Base-by-base conservation (phyloP, 2,888 invertebrate species). In the Frankliniella fusca region DNA sequence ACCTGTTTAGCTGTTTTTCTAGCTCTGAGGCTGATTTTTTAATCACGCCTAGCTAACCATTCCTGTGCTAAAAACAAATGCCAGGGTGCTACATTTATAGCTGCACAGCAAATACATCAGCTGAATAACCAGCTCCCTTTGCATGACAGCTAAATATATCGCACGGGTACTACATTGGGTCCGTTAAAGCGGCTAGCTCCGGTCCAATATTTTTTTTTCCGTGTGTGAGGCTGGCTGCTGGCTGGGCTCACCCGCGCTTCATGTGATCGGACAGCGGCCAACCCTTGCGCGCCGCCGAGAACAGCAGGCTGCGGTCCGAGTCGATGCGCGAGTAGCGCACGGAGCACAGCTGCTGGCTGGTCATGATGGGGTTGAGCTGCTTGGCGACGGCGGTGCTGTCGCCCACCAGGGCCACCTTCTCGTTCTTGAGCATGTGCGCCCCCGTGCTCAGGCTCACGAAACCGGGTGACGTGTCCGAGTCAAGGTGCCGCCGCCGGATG, bases 311-410 rank as follows among this genome's bases (percentile, higher is more conserved):
- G 61, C 61, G 61, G 61, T 61, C 61, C 15, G 61, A 11, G 61
- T 15, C 20, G 61, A 61, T 61, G 61, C 20, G 15, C 15, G 61
- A 15, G 61, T 61, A 61, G 7, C 61, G 61, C 7, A 61, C 61
- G 61, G 61, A 61, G 61, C 61, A 61, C 15, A 61, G 61, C 61
- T 61, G 61, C 61, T 61, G 61, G 11, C 61, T 61, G 20, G 61
- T 61, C 61, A 61, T 61, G 61, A 61, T 61, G 61, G 61, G 61
- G 61, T 61, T 61, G 61, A 61, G 61, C 61, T 61, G 61, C 61
- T 61, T 61, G 61, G 61, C 61, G 18, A 61, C 61, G 61, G 61
- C 61, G 20, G 11, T 61, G 0, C 12, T 8, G 61, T 61, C 61
- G 20, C 61, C 61, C 20, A 61, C 15, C 61, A 61, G 61, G 20